phyloP scores from a whole-genome alignment of 2,888 invertebrate genomes.

The Pammene fasciana region DNA sequence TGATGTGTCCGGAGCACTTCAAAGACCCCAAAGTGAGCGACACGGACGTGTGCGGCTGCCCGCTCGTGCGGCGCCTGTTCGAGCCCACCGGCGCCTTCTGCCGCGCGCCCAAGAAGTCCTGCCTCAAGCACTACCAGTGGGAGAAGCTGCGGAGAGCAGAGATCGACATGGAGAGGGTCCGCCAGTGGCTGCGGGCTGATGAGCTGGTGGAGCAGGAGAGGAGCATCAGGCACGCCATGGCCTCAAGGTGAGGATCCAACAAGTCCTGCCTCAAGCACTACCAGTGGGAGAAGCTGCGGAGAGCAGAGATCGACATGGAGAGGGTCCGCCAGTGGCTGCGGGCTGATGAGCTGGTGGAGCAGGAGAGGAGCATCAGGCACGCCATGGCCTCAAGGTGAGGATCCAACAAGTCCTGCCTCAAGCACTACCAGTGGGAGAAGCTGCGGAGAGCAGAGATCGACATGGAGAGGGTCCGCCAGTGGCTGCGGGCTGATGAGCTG shows the following conservation, averaged over 20 bases:
- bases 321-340: constrained; percentile 95
- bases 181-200: constrained; percentile 96
- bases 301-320: constrained; percentile 98
- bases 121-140: constrained; percentile 97
- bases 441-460: constrained; percentile 96
- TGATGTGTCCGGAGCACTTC: constrained; percentile 98
- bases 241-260: constrained; percentile 69
- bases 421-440: constrained; percentile 98
- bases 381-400: constrained; percentile 83
- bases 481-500: constrained; percentile 96
- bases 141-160: constrained; percentile 97
- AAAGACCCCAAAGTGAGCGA: constrained; percentile 96
- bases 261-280: constrained; percentile 96
- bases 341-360: constrained; percentile 96
- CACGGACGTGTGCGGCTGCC: constrained; percentile 96
- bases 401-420: constrained; percentile 90
- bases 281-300: constrained; percentile 96
- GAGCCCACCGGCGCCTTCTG: constrained; percentile 94
- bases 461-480: constrained; percentile 95
- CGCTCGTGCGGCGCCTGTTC: constrained; percentile 93
- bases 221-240: constrained; percentile 89
- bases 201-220: constrained; percentile 97
- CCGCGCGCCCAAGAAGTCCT: constrained; percentile 92
- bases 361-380: constrained; percentile 93
- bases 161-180: constrained; percentile 96